phyloP scores from a whole-genome alignment of 2,113 vertebrate genomes.

The Calcarius ornatus region DNA sequence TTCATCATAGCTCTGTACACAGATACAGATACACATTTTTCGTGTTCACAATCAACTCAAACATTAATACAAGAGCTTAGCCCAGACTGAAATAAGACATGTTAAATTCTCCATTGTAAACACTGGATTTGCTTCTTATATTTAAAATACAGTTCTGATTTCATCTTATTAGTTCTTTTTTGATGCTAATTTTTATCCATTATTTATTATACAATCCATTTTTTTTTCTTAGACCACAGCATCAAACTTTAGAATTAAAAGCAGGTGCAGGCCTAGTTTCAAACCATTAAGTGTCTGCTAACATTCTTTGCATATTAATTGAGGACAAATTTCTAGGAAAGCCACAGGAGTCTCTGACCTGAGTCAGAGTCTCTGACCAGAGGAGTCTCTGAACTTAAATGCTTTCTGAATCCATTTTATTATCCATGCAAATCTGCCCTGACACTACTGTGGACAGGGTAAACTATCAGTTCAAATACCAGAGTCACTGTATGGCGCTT shows the following conservation, averaged over 20 bases:
- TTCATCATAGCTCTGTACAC: not conserved
- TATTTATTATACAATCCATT: not conserved
- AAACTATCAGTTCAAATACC: not conserved
- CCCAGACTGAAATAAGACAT: not conserved
- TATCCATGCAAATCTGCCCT: not conserved
- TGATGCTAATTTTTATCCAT: not conserved
- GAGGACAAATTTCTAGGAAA: not conserved
- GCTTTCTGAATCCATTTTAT: not conserved
- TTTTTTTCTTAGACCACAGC: not conserved
- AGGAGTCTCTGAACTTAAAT: not conserved
- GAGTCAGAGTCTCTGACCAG: not conserved
- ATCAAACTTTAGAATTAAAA: not conserved
- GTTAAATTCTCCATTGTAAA: not conserved
- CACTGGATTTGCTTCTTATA: not conserved
- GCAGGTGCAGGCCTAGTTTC: not conserved
- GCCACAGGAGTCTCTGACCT: not conserved
- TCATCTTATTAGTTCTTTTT: not conserved
- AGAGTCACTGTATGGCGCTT: not conserved
- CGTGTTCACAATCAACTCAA: not conserved
- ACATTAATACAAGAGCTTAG: not conserved
- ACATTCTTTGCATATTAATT: not conserved
- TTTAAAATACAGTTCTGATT: not conserved
- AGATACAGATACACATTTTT: not conserved
- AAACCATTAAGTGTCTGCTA: not conserved
- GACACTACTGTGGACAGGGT: not conserved